phyloP scores from a whole-genome alignment of 2,797 vertebrate genomes.

The Lerista edwardsae region DNA sequence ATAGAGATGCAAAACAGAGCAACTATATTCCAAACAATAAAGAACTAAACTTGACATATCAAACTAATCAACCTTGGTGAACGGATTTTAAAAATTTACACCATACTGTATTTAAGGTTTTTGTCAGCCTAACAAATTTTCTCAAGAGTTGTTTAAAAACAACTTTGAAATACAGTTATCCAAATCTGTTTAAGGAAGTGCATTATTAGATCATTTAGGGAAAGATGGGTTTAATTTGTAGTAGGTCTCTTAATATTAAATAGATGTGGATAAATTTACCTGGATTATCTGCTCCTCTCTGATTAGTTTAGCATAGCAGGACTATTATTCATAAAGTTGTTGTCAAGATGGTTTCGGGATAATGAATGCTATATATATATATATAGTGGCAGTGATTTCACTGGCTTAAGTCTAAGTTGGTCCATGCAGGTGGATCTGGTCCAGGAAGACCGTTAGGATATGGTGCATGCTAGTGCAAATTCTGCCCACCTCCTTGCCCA shows the following conservation, averaged over 20 bases:
- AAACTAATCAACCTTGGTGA: background rate
- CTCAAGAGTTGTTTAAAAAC: background rate
- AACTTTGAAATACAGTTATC: background rate
- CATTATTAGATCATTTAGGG: background rate
- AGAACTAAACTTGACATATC: background rate
- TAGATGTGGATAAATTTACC: background rate
- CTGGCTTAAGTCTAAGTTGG: no score
- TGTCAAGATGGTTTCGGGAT: background rate
- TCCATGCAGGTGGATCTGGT: no score
- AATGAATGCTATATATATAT: background rate
- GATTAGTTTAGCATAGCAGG: background rate
- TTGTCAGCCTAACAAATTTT: background rate
- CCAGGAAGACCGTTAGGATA: no score
- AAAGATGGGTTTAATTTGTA: background rate
- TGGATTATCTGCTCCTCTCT: background rate
- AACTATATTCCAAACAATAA: background rate
- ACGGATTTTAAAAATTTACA: background rate
- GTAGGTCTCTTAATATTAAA: background rate
- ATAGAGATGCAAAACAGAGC: background rate
- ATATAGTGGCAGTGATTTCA: background rate
- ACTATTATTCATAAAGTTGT: background rate
- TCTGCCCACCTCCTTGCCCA: no score
- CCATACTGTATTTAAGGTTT: background rate
- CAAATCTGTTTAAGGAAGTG: background rate
- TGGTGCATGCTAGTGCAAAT: no score